A percentile compares a stretch with the other conserved stretches of the same genome.
Evolutionary conservation across 2,113 vertebrate species (phyloP).

Genomic region (Hipposideros armiger): DNA sequence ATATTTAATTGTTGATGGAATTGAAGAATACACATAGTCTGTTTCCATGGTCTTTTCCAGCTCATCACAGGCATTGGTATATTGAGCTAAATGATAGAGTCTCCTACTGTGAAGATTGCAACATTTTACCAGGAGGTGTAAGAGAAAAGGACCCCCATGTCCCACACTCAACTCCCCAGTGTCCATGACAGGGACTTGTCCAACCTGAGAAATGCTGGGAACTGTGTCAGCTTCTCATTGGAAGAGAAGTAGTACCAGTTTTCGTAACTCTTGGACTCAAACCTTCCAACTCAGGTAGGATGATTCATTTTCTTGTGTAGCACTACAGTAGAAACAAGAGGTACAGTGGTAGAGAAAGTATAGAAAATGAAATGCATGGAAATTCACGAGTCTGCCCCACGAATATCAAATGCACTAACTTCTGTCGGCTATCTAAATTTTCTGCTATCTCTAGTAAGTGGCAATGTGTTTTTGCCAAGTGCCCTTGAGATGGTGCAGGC

Average conservation of each 20-base stretch:
- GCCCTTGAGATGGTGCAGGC: not conserved
- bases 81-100: not conserved
- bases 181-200: not conserved
- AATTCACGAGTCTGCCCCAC: not conserved
- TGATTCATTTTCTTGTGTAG: not conserved
- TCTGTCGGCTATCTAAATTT: not conserved
- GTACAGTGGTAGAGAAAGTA: not conserved
- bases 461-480: not conserved
- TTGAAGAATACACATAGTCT: not conserved
- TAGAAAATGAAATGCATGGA: not conserved
- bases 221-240: not conserved
- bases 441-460: not conserved
- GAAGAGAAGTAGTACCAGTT: not conserved
- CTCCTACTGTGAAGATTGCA: not conserved
- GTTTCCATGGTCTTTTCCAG: not conserved
- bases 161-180: not conserved
- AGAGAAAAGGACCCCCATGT: constrained; percentile 38
- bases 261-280: not conserved
- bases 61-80: not conserved
- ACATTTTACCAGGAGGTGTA: not conserved
- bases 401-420: not conserved
- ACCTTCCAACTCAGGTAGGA: not conserved
- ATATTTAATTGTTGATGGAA: not conserved
- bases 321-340: not conserved
- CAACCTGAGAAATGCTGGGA: not conserved